A percentile compares a stretch with the other conserved stretches of the same genome.
phyloP scores from a whole-genome alignment of 2,113 vertebrate species.

The Orcinus orca region DNA sequence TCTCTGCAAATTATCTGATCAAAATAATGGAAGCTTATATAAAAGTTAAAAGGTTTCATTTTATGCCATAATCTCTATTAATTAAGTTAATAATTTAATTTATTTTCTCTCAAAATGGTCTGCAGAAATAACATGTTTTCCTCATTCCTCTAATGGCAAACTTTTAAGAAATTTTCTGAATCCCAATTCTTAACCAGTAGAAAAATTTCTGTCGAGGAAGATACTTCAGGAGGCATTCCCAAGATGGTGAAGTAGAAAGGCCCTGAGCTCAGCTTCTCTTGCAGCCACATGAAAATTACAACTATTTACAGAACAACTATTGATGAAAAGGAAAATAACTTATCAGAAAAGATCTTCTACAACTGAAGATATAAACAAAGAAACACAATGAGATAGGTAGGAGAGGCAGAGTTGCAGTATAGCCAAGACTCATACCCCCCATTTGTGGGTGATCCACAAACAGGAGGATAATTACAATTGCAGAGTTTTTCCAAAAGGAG shows the following conservation, averaged over 20 bases:
- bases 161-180: neutral
- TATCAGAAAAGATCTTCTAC: no score
- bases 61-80: neutral
- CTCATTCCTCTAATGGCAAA: neutral
- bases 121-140: neutral
- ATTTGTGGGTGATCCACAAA: no score
- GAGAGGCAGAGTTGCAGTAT: no score
- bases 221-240: neutral
- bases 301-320: no score
- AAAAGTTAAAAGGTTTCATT: neutral
- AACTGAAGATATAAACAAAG: no score
- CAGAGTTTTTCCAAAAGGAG: no score
- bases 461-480: no score
- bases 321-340: no score
- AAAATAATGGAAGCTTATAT: neutral
- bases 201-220: neutral
- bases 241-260: neutral
- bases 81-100: neutral
- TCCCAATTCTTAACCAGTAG: neutral
- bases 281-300: neutral
- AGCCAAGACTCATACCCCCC: no score
- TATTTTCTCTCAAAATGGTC: neutral
- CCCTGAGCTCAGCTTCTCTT: neutral
- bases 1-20: neutral
- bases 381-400: no score